Percentiles rank a stretch among this genome's conserved stretches.
phyloP scores from a whole-genome alignment of 2,888 invertebrate genomes.

The Prosopocoilus inquinatus region DNA sequence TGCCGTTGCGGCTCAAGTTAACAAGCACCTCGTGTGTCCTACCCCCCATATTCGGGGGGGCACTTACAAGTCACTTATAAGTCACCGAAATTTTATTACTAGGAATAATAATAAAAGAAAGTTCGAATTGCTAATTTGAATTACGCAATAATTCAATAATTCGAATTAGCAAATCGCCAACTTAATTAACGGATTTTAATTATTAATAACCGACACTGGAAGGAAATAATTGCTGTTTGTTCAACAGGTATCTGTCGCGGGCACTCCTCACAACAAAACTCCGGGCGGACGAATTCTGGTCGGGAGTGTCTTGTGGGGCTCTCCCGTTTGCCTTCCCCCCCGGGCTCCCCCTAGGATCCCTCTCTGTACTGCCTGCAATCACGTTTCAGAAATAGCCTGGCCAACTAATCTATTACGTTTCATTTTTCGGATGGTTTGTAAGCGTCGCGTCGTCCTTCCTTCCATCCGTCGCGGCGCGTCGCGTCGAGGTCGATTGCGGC shows the following conservation, averaged over 20 bases:
- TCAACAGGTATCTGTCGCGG: conserved; percentile 20
- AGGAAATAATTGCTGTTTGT: no score
- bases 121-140: no score
- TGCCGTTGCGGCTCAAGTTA: conserved; percentile 69
- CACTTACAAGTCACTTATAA: background rate
- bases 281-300: conserved; percentile 10
- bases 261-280: conserved; percentile 12
- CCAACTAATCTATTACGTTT: conserved; percentile 18
- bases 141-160: no score
- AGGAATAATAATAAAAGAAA: no score
- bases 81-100: background rate
- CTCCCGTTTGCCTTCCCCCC: conserved; percentile 6
- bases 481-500: conserved; percentile 5
- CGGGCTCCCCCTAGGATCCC: conserved; percentile 6
- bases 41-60: conserved; percentile 54
- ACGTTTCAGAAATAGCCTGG: conserved; percentile 17
- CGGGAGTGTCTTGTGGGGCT: conserved; percentile 3
- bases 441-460: background rate
- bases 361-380: conserved; percentile 11
- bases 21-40: conserved; percentile 76
- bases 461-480: no score
- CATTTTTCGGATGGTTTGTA: conserved; percentile 10
- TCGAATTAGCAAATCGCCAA: background rate
- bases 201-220: background rate
- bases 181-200: background rate